A percentile compares a stretch with the other conserved stretches of the same genome.
Conservation (phyloP, 2,888 invertebrate species). For the Notocelia uddmanniana region DNA sequence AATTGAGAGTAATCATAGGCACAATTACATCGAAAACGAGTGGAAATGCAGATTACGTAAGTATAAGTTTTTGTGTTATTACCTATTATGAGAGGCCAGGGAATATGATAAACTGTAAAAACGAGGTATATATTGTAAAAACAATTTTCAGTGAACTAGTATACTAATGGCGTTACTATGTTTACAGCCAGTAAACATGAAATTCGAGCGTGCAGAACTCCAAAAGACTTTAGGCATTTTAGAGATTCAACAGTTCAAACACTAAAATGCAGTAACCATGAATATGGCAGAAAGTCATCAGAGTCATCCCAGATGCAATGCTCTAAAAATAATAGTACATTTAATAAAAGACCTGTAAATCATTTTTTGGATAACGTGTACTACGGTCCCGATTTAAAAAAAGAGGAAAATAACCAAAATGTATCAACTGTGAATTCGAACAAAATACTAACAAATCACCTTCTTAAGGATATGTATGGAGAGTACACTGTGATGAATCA, state of each 20-base stretch:
- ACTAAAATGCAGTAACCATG: neutral
- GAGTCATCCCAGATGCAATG: too few species aligned
- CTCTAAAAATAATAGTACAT: neutral
- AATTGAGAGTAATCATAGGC: slow-evolving; percentile 51
- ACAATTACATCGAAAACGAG: slow-evolving; percentile 40
- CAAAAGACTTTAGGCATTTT: neutral
- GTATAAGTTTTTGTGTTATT: neutral
- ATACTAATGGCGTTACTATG: neutral
- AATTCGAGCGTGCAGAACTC: neutral
- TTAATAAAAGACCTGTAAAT: neutral
- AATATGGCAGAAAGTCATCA: too few species aligned
- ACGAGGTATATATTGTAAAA: neutral
- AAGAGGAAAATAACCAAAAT: neutral
- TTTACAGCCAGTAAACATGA: neutral
- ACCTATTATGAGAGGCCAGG: too few species aligned
- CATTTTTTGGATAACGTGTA: neutral
- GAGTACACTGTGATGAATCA: neutral
- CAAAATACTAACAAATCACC: neutral
- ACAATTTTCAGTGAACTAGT: neutral
- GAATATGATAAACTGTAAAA: too few species aligned
- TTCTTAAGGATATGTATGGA: neutral
- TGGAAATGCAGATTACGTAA: slow-evolving; percentile 1
- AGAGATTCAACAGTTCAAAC: neutral
- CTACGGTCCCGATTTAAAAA: neutral
- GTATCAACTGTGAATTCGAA: neutral